Conservation (phyloP, 2,797 vertebrate genomes). For the Eulemur albifrons region DNA sequence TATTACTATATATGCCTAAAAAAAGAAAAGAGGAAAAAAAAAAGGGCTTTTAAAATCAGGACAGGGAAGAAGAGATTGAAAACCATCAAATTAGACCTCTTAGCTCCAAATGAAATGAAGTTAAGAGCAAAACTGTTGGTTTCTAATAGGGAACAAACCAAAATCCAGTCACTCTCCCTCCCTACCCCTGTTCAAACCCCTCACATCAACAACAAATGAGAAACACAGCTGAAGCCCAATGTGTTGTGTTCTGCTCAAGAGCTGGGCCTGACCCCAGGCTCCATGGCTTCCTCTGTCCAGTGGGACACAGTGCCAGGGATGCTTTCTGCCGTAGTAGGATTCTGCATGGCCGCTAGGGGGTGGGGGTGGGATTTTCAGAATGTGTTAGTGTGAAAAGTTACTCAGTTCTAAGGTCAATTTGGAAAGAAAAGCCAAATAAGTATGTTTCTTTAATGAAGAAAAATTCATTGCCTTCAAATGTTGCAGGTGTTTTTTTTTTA, state of each 20-base stretch:
- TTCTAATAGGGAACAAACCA: slow-evolving; percentile 78
- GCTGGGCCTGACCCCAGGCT: slow-evolving; percentile 44
- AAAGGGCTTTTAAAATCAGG: slow-evolving; percentile 79
- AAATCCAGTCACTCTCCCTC: slow-evolving; percentile 77
- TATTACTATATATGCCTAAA: slow-evolving; percentile 77
- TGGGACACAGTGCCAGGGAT: slow-evolving; percentile 59
- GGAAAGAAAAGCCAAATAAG: neutral
- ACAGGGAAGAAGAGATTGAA: slow-evolving; percentile 64
- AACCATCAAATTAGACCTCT: slow-evolving; percentile 66
- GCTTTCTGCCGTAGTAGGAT: neutral
- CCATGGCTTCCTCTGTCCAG: slow-evolving; percentile 68
- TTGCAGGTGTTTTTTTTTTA: neutral
- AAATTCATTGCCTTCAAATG: neutral
- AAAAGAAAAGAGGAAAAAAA: slow-evolving; percentile 69
- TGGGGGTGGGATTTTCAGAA: neutral
- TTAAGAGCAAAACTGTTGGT: slow-evolving; percentile 79
- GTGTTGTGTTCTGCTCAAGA: slow-evolving; percentile 62
- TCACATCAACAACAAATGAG: slow-evolving; percentile 69
- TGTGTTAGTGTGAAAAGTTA: neutral
- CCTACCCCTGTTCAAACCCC: slow-evolving; percentile 71
- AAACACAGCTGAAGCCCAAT: slow-evolving; percentile 63
- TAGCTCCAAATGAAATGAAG: slow-evolving; percentile 80
- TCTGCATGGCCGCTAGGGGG: slow-evolving; percentile 28
- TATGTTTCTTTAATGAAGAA: neutral
- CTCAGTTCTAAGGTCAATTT: neutral